Percentiles rank a stretch among this genome's conserved stretches.
Evolutionary conservation across 2,888 invertebrate species (phyloP).

Genomic region (Sipha maydis): DNA sequence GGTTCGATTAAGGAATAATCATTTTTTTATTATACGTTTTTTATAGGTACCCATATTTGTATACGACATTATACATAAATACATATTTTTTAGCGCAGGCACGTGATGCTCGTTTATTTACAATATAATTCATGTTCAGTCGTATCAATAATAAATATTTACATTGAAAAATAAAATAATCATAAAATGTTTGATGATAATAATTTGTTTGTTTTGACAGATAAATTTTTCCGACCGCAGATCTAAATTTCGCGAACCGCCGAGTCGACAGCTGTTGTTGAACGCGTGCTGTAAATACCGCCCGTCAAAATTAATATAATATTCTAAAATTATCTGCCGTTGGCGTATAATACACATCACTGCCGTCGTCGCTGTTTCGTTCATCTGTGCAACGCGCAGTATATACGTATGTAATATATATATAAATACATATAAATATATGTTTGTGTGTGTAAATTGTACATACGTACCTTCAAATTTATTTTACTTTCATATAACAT

Average conservation of each 20-base stretch:
- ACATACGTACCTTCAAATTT: not conserved
- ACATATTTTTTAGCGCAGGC: no score
- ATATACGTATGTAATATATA: not conserved
- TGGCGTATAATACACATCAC: not conserved
- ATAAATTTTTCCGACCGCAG: not conserved
- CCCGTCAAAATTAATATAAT: conserved; percentile 34
- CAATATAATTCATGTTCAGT: no score
- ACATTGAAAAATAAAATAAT: no score
- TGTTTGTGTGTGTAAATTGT: not conserved
- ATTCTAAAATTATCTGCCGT: conserved; percentile 45
- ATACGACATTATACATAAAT: no score
- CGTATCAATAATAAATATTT: no score
- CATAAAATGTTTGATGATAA: no score
- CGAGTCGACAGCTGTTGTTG: not conserved
- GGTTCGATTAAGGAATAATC: no score
- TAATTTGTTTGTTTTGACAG: no score
- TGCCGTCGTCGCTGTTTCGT: not conserved
- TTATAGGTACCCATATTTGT: no score
- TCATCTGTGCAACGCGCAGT: not conserved
- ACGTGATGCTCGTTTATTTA: no score
- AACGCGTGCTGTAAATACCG: not conserved
- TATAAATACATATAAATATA: not conserved
- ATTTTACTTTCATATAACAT: not conserved
- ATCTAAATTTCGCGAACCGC: conserved; percentile 5
- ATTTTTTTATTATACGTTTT: no score